phyloP scores from a whole-genome alignment of 2,797 vertebrate genomes.

The Galagoides demidoff region DNA sequence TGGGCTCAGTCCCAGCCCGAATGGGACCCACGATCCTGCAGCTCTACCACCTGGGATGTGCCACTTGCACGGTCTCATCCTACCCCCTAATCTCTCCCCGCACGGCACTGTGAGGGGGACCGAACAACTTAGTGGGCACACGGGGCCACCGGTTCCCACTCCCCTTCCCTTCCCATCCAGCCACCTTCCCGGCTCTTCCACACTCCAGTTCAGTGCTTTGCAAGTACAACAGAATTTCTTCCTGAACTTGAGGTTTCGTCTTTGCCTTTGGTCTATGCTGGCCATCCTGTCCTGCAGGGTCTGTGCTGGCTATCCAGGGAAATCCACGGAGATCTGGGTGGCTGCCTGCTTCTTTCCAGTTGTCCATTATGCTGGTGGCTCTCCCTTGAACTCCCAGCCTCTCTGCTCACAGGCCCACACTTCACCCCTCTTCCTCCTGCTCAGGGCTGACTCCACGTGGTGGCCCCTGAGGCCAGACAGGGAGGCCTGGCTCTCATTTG shows the following conservation, averaged over 20 bases:
- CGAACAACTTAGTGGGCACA: rapidly evolving
- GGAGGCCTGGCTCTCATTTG: rapidly evolving
- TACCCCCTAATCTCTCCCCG: rapidly evolving
- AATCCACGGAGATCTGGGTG: rapidly evolving
- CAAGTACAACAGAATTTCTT: rapidly evolving
- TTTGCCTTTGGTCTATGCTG: not conserved
- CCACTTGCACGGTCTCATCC: not conserved
- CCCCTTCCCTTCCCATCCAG: rapidly evolving
- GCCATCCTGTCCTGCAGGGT: rapidly evolving
- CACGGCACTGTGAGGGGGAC: rapidly evolving
- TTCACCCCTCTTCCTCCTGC: not conserved
- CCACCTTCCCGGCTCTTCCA: not conserved
- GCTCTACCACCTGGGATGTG: rapidly evolving
- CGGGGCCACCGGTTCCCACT: rapidly evolving
- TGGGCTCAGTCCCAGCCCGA: not conserved
- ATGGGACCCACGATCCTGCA: rapidly evolving
- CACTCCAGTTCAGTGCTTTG: rapidly evolving
- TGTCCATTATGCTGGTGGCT: rapidly evolving
- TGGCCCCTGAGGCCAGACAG: rapidly evolving
- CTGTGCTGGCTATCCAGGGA: rapidly evolving
- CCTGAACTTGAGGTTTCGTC: rapidly evolving
- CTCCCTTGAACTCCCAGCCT: not conserved
- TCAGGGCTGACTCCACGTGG: rapidly evolving
- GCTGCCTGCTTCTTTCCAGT: rapidly evolving
- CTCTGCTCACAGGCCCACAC: not conserved